Conservation (phyloP, 2,113 vertebrate species). For the Mus spicilegus region DNA sequence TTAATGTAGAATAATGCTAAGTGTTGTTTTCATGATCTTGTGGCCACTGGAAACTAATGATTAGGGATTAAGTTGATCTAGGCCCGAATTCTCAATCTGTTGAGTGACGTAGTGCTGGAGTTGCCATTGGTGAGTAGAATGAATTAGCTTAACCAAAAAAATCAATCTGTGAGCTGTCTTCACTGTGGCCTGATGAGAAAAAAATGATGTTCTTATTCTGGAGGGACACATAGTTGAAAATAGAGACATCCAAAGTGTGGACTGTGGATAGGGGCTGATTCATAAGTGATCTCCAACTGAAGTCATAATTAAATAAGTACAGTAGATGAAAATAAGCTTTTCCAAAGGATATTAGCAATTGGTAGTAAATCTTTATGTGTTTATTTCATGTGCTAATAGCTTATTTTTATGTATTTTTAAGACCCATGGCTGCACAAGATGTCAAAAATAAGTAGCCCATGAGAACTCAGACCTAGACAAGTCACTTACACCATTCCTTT, state of each 20-base stretch:
- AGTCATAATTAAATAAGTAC: background rate
- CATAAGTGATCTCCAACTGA: background rate
- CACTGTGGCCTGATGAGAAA: background rate
- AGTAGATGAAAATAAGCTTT: background rate
- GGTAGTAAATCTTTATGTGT: background rate
- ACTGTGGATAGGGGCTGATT: background rate
- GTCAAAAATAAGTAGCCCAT: background rate
- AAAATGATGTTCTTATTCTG: no score
- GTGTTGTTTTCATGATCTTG: background rate
- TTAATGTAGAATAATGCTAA: background rate
- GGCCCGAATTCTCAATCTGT: background rate
- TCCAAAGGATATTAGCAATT: background rate
- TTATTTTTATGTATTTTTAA: background rate
- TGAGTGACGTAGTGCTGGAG: background rate
- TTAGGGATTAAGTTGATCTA: background rate
- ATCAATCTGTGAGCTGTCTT: background rate
- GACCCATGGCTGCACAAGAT: background rate
- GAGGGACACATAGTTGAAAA: background rate
- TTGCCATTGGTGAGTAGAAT: background rate
- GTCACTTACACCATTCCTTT: background rate
- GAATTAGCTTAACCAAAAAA: background rate
- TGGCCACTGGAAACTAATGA: background rate
- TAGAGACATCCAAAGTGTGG: background rate
- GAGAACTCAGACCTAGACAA: background rate
- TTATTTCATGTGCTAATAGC: background rate